phyloP scores from a whole-genome alignment of 2,888 invertebrate species.

The Nemapogon koenigi region DNA sequence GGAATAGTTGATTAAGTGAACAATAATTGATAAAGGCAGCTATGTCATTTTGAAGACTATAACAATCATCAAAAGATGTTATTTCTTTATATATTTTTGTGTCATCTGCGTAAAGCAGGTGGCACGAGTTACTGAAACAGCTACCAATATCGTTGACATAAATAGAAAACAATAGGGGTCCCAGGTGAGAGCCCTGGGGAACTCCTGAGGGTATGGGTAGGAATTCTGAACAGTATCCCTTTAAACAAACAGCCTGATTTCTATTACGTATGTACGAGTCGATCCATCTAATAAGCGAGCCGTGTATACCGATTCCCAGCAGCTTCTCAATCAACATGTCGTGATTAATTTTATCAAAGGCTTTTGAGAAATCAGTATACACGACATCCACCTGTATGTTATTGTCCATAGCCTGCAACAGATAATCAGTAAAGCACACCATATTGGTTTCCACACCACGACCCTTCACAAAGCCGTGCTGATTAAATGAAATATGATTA shows the following conservation, averaged over 20 bases:
- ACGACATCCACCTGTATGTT: conserved; percentile 16
- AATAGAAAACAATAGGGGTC: conserved; percentile 14
- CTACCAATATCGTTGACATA: conserved; percentile 11
- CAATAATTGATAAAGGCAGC: no score
- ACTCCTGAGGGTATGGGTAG: conserved; percentile 13
- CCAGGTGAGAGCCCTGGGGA: conserved; percentile 15
- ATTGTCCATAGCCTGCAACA: conserved; percentile 13
- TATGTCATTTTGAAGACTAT: conserved; percentile 7
- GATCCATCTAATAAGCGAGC: conserved; percentile 14
- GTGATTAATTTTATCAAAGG: conserved; percentile 16
- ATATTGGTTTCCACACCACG: conserved; percentile 15
- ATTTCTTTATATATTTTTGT: conserved; percentile 10
- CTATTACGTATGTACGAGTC: conserved; percentile 14
- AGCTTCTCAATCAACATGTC: conserved; percentile 9
- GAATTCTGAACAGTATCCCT: conserved; percentile 12
- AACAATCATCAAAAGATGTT: conserved; percentile 4
- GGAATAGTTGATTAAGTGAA: no score
- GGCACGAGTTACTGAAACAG: neutral
- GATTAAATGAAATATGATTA: no score
- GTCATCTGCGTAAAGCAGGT: conserved; percentile 16
- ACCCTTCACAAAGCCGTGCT: conserved; percentile 15
- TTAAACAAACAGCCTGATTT: conserved; percentile 13
- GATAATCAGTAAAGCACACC: conserved; percentile 11
- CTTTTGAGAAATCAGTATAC: conserved; percentile 16
- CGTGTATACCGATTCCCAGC: conserved; percentile 12